Evolutionary conservation across 1,140 invertebrate genomes (phyloP), one percentile per base, ranked within the genome.

Genomic region (Vanessa tameamea): DNA sequence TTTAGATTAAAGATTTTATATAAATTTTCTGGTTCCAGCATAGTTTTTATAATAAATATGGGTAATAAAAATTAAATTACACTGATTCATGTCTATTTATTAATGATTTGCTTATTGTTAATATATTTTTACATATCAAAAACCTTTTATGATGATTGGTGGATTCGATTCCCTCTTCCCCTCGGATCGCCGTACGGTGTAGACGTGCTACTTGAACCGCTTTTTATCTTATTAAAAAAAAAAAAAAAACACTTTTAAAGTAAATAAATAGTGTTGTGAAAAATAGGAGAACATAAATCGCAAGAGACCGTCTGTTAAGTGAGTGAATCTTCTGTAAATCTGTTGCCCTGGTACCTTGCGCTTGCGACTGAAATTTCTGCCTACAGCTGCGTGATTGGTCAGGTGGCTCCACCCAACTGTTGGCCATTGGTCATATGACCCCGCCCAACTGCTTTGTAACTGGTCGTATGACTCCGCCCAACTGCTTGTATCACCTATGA

Each of bases 141-240:
- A 51, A 51, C 48, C 14, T 51, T 51, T 51, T 51, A 51, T 51
- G 48, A 51, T 51, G 48, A 51, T 51, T 51, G 48, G 48, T 51
- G 48, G 48, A 51, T 51, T 51, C 48, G n/a, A n/a, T n/a, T 4
- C 31, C 64, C 64, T 67, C 64, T 69, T 69, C 53, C 67, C 68
- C 43, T 11, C 68, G 68, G 55, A 69, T 43, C 68, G 47, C 68
- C 57, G 68, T 31, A 69, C 4, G 57, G 68, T 69, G 57, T 50
- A 61, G 43, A 69, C 55, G 68, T 69, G 43, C 59, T 37, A 55
- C 14, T 63, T 61, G 15, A 61, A 69, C 13, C 48, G 55, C 11
- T 48, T 63, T 47, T 20, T 47, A 57, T n/a, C 11, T 69, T 16
- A 48, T 43, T 55, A n/a, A 31, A 31, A 47, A 23, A 55, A 47